A percentile compares a stretch with the other conserved stretches of the same genome.
phyloP scores from a whole-genome alignment of 1,140 invertebrate species.

The Plodia interpunctella region DNA sequence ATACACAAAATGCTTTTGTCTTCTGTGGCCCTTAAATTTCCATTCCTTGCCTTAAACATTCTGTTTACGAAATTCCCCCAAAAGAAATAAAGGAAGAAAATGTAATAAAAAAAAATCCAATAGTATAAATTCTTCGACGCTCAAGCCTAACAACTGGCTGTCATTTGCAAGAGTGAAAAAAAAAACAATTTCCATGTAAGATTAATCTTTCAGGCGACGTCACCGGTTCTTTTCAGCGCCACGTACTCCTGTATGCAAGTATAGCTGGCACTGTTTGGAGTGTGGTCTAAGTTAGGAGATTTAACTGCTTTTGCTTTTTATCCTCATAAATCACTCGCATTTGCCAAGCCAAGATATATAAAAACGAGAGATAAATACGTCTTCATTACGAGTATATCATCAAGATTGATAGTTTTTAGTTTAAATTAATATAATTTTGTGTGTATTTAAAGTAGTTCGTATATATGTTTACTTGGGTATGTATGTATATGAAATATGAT shows the following conservation, averaged over 20 bases:
- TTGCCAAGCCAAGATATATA: too few species aligned
- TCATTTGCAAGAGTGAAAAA: background rate
- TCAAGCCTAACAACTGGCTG: background rate
- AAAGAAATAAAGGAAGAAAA: background rate
- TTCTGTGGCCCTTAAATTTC: too few species aligned
- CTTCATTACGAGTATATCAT: too few species aligned
- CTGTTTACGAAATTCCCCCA: background rate
- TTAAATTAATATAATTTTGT: too few species aligned
- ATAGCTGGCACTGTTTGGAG: conserved; percentile 26
- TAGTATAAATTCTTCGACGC: background rate
- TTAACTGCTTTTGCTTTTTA: too few species aligned
- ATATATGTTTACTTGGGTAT: too few species aligned
- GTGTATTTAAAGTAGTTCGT: too few species aligned
- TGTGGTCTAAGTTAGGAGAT: conserved; percentile 23
- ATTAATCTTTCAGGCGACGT: conserved; percentile 54
- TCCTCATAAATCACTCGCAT: too few species aligned
- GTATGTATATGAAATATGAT: too few species aligned
- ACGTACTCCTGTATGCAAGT: conserved; percentile 20
- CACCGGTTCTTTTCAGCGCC: conserved; percentile 41
- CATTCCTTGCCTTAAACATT: background rate
- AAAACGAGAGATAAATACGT: too few species aligned
- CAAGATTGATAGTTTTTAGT: too few species aligned
- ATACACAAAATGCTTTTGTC: too few species aligned
- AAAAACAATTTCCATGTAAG: conserved; percentile 56
- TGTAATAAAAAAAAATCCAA: background rate